Base-by-base conservation (phyloP, 1,140 invertebrate genomes). In the Chrysopa pallens region DNA sequence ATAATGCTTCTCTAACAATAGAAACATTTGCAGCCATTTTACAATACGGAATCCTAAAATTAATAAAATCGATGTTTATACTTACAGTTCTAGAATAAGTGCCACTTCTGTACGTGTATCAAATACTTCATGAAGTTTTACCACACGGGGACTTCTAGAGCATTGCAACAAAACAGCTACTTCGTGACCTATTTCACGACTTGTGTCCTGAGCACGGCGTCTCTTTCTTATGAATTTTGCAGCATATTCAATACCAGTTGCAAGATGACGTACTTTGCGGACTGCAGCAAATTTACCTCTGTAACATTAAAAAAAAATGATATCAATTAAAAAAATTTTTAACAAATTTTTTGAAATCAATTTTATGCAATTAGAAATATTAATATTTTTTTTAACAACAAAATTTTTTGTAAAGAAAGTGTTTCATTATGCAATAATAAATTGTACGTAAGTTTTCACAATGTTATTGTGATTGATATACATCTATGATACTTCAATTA, bases 251-350 rank as follows among this genome's bases (percentile, higher is more conserved):
- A 74, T 69, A 23, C 85, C 83, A 7, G 81, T 86, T 45, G 76
- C 72, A 57, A 80, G 75, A 60, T 94, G 83, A n/a, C 75, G 72
- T 51, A 89, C 88, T 62, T 84, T 76, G 48, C 84, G 77, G 38
- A 97, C 92, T 44, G 88, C 80, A 12, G 92, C 93, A 64, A 94
- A 97, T 69, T 96, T 94, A 31, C 93, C 93, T 60, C 91, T 95
- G 70, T 33, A 33, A 33, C 2, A 11, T 4, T 6, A 12, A 33
- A 4, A 33, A n/a, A 9, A 33, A 4, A 11, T 33, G 2, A 33
- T 33, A 12, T 33, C 6, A 33, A 33, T 33, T 31, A 31, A 31
- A 31, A 31, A 31, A 6, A 3, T 23, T 23, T 23, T 23, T 23
- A 23, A 23, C 5, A 23, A 23, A 3, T 23, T 23, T 23, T 23